Evolutionary conservation across 2,888 invertebrate species (phyloP).

Genomic region (Noctua comes): DNA sequence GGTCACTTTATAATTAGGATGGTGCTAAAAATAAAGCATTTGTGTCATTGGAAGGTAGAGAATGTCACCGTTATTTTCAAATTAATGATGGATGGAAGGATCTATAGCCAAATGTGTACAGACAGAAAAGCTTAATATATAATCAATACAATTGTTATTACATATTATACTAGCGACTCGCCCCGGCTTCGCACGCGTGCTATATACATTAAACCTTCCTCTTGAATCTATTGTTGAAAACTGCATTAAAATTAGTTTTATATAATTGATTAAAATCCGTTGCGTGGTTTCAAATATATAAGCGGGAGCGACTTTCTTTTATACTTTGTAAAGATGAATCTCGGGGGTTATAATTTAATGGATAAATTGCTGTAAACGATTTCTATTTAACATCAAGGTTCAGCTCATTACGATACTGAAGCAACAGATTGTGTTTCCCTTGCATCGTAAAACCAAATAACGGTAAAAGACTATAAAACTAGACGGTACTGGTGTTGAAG

Average conservation of each 20-base stretch:
- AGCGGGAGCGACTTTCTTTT: too few relatives aligned
- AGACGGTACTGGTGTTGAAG: neutral
- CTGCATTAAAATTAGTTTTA: too few relatives aligned
- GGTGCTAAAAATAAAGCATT: constrained; percentile 1
- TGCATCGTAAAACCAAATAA: constrained; percentile 19
- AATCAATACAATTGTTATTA: too few relatives aligned
- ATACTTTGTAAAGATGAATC: neutral
- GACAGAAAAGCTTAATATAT: too few relatives aligned
- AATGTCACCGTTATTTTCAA: constrained; percentile 2
- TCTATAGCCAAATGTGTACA: neutral
- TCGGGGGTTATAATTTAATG: neutral
- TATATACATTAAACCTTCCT: too few relatives aligned
- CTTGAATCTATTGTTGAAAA: too few relatives aligned
- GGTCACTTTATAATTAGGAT: constrained; percentile 9
- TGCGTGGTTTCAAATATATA: too few relatives aligned
- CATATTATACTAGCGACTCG: neutral
- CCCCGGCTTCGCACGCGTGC: too few relatives aligned
- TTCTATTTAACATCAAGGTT: constrained; percentile 6
- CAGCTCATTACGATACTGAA: neutral
- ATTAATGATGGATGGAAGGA: neutral
- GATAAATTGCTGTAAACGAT: neutral
- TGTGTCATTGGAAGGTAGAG: neutral
- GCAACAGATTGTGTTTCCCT: neutral
- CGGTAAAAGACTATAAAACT: constrained; percentile 13
- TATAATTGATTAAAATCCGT: too few relatives aligned